These are phyloP conservation scores for Drosophila ezoana DNA, from an alignment of 2,888 invertebrate species.

Conservation along the genomic window DNA sequence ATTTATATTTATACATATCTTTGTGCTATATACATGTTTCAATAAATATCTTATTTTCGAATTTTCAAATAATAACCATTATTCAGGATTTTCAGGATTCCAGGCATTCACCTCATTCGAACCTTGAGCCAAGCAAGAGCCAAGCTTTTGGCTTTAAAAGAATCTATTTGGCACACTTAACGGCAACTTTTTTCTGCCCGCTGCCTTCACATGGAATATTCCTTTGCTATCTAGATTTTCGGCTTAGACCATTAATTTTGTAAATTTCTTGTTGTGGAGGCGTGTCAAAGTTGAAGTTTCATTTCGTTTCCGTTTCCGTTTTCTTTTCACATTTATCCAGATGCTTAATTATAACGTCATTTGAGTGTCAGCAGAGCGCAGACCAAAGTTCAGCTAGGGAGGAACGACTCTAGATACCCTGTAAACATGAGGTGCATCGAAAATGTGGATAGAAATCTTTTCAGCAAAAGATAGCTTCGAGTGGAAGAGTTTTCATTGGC, in stretches of 20 bases:
- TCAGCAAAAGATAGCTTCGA: no score
- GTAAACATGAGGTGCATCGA: not conserved
- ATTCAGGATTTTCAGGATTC: not conserved
- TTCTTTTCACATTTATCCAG: slow-evolving; percentile 1
- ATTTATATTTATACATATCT: no score
- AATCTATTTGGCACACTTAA: not conserved
- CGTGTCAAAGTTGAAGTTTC: slow-evolving; percentile 37
- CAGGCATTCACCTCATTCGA: not conserved
- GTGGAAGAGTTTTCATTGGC: no score
- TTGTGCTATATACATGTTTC: no score
- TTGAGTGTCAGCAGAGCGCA: slow-evolving; percentile 7
- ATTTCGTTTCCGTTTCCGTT: slow-evolving; percentile 22
- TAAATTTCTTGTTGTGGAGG: slow-evolving; percentile 4
- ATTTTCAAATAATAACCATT: no score
- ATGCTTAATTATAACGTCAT: slow-evolving; percentile 45
- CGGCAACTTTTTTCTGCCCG: not conserved
- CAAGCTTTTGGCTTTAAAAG: no score
- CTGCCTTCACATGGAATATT: not conserved
- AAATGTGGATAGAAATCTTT: no score
- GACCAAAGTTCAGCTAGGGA: not conserved
- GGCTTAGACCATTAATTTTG: slow-evolving; percentile 35
- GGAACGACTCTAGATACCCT: slow-evolving; percentile 15
- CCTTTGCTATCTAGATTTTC: not conserved
- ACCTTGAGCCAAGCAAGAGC: no score
- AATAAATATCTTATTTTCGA: no score